phyloP scores from a whole-genome alignment of 2,888 invertebrate genomes.

The Tortricodes alternella region DNA sequence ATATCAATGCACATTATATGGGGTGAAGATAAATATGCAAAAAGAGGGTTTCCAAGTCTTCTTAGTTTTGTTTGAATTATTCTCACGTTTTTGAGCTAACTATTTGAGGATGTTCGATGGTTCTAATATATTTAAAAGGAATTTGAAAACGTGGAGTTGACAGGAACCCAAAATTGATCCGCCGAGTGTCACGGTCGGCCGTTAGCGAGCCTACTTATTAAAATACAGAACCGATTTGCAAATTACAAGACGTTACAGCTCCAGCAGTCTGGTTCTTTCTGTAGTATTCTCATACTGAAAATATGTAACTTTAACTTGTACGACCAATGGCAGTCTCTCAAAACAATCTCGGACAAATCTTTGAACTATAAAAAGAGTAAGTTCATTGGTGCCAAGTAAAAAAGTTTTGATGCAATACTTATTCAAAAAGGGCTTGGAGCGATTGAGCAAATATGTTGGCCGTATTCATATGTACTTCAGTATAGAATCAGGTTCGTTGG shows the following conservation, averaged over 20 bases:
- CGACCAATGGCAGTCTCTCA: too few relatives aligned
- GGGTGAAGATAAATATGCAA: conserved; percentile 8
- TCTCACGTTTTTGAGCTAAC: background rate
- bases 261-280: too few relatives aligned
- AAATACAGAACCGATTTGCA: conserved; percentile 6
- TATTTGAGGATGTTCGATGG: background rate
- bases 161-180: conserved; percentile 21
- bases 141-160: conserved; percentile 10
- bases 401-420: too few relatives aligned
- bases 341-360: too few relatives aligned
- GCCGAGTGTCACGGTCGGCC: conserved; percentile 13
- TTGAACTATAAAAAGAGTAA: background rate
- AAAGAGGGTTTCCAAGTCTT: background rate
- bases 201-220: conserved; percentile 15
- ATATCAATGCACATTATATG: conserved; percentile 9
- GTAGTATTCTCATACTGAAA: too few relatives aligned
- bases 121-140: conserved; percentile 13
- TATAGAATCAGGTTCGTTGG: conserved; percentile 33
- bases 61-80: conserved; percentile 1
- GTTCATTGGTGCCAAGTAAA: background rate
- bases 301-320: too few relatives aligned
- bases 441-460: conserved; percentile 2
- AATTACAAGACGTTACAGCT: background rate
- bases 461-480: too few relatives aligned
- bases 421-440: background rate